Base-by-base conservation (phyloP, 1,140 invertebrate species). In the Eufriesea mexicana region DNA sequence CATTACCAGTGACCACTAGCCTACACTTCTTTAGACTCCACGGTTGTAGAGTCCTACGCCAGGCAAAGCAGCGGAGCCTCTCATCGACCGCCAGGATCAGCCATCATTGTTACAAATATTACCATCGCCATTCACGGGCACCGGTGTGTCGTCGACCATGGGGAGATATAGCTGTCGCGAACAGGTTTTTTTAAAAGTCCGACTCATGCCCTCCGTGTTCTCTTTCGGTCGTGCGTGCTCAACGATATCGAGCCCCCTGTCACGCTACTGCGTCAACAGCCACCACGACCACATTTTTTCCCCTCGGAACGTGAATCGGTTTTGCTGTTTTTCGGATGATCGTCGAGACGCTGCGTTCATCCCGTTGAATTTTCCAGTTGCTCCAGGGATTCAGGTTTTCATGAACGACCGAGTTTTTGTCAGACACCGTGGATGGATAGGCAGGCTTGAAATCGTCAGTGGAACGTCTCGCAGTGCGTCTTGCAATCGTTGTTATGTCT, bases 121-220 rank as follows among this genome's bases (percentile, higher is more conserved):
- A 64, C 77, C 71, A 28, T 72, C 73, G 62, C 70, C 86, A 84
- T 87, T 86, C 85, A 86, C 84, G 74, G 64, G 35, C 28, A 45
- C n/a, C 28, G 83, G 81, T 79, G 77, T 83, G 35, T 35, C 57
- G 67, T 64, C 77, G 82, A 73, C 47, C 77, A 81, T 45, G 28
- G 54, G 55, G 55, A 67, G 47, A 88, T 70, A 77, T 85, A 84
- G 83, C 74, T 75, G 83, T 87, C 78, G 74, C 79, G 80, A 83
- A 88, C 87, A 83, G 83, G 87, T 84, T 88, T 88, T 83, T 88
- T 88, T 87, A 85, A 85, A 88, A 78, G 61, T 42, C 82, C 77
- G 5, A 72, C 71, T 79, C 84, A 57, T 28, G 67, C 45, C 42
- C 59, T n/a, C 59, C 59, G 54, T 73, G 80, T 54, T 83, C 47